Percentiles rank a stretch among this genome's conserved stretches.
Conservation (phyloP, 2,888 invertebrate species). For the Apotomis turbidana region DNA sequence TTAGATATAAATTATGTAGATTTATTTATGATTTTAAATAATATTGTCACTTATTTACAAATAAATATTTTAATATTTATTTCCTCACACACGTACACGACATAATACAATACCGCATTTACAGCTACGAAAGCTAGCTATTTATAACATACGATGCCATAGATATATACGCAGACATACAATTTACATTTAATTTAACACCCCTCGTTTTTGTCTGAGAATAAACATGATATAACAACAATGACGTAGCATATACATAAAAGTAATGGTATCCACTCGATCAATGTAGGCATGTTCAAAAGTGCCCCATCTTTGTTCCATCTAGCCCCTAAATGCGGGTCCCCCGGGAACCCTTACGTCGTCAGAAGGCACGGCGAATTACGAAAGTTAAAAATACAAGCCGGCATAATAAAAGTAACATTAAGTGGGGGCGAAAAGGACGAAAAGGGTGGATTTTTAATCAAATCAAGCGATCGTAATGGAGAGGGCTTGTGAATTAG, state of each 20-base stretch:
- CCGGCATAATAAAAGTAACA: slow-evolving; percentile 18
- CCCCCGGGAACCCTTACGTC: slow-evolving; percentile 13
- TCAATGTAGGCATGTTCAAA: not conserved
- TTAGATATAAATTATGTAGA: too few relatives aligned
- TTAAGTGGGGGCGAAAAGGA: slow-evolving; percentile 13
- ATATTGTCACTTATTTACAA: too few relatives aligned
- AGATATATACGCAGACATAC: too few relatives aligned
- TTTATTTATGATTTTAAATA: too few relatives aligned
- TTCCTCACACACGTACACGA: too few relatives aligned
- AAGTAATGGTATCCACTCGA: not conserved
- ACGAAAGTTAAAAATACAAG: slow-evolving; percentile 38
- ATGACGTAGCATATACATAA: not conserved
- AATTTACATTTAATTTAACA: too few relatives aligned
- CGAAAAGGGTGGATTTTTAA: slow-evolving; percentile 28
- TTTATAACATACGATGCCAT: too few relatives aligned
- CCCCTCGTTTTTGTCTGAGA: too few relatives aligned
- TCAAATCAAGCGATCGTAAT: slow-evolving; percentile 23
- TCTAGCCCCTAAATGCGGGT: slow-evolving; percentile 3
- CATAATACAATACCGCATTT: too few relatives aligned
- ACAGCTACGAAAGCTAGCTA: too few relatives aligned
- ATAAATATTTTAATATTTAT: too few relatives aligned
- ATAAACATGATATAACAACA: too few relatives aligned
- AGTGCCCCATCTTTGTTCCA: slow-evolving; percentile 14
- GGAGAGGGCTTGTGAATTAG: slow-evolving; percentile 9
- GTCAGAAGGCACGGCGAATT: slow-evolving; percentile 18